Conservation (phyloP, 2,888 invertebrate species). For the Buathra laborator region DNA sequence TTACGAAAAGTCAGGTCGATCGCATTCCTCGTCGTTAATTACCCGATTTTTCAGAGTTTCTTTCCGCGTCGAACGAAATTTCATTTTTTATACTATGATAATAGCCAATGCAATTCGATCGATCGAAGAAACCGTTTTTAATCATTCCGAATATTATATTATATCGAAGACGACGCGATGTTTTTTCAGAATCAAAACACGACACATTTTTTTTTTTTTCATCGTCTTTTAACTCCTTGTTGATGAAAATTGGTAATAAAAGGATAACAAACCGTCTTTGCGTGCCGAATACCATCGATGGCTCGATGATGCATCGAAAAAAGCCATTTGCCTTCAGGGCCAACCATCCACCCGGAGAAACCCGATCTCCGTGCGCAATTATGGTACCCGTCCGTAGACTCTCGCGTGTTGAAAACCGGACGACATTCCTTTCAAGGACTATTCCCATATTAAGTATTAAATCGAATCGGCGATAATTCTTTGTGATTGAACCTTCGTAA, state of each 20-base stretch:
- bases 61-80: no score
- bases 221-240: no score
- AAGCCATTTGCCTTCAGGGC: constrained; percentile 45
- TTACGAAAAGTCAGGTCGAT: constrained; percentile 21
- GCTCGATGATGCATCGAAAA: constrained; percentile 13
- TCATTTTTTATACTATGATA: no score
- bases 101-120: no score
- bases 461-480: constrained; percentile 28
- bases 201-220: no score
- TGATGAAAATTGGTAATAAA: no score
- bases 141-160: no score
- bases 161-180: no score
- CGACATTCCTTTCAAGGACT: constrained; percentile 71
- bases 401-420: constrained; percentile 62
- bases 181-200: no score
- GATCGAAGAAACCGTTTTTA: no score
- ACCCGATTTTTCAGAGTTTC: no score
- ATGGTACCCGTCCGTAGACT: constrained; percentile 29
- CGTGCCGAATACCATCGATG: constrained; percentile 5
- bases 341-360: constrained; percentile 41
- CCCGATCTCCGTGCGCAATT: constrained; percentile 44
- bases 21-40: not conserved
- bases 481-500: constrained; percentile 14
- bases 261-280: not conserved
- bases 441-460: constrained; percentile 50